Evolutionary conservation across 92 coral and sea anemone genomes (phyloP).

Genomic region (Parazoanthus darwini): DNA sequence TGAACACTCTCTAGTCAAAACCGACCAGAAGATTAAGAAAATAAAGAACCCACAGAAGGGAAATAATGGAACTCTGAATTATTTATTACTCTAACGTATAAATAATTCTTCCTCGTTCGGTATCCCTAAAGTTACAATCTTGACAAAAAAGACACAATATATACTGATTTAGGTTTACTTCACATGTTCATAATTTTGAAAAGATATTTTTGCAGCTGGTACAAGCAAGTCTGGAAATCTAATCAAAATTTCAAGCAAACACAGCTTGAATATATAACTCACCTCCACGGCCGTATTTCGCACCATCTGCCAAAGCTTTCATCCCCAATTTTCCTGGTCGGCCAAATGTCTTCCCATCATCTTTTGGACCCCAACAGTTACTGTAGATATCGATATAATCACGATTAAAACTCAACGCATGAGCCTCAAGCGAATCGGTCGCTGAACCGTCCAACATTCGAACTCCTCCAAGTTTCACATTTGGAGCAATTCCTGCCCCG

Average conservation of each 20-base stretch:
- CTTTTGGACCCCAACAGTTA: conserved; percentile 99
- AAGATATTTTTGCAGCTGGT: conserved; percentile 29
- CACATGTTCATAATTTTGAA: background rate
- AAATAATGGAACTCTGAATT: background rate
- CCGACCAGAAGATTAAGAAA: background rate
- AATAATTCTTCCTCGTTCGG: conserved; percentile 5
- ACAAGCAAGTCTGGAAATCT: conserved; percentile 8
- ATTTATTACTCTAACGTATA: background rate
- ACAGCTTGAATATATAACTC: conserved; percentile 14
- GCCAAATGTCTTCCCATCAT: conserved; percentile 96
- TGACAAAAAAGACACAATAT: background rate
- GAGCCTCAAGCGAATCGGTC: conserved; percentile 87
- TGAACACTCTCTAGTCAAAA: background rate
- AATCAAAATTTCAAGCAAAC: background rate
- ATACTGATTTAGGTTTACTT: background rate
- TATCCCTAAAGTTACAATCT: background rate
- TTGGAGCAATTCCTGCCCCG: conserved; percentile 94
- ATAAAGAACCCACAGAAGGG: background rate
- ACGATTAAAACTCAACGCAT: conserved; percentile 73
- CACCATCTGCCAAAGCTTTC: conserved; percentile 81
- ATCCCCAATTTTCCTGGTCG: conserved; percentile 88
- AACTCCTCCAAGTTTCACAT: conserved; percentile 87
- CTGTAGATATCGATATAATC: conserved; percentile 95
- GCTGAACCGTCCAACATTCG: conserved; percentile 97
- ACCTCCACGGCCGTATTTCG: conserved; percentile 92